Base-by-base conservation (phyloP, 2,797 vertebrate genomes). In the Xenentodon cancila region DNA sequence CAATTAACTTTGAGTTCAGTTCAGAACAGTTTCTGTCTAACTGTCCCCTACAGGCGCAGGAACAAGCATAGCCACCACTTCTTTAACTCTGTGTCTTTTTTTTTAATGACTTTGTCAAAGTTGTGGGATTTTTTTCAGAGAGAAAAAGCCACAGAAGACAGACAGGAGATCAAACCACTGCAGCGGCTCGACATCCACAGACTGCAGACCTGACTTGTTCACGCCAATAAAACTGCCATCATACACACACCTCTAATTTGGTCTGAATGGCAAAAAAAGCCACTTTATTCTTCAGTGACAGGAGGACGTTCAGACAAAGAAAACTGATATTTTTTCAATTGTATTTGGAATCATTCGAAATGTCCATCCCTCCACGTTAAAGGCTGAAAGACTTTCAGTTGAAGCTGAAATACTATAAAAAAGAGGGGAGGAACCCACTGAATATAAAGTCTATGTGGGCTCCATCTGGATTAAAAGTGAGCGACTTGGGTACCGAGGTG, bases 41-140 rank as follows among this genome's bases (percentile, higher is more conserved):
- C 40, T 20, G 20, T 8, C 45, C 21, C 44, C 53, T 3, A 0
- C 40, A 58, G 52, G 66, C 37, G 19, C 22, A 15, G 30, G 16
- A 34, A 30, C 18, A 20, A 34, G 45, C 43, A 46, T 19, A n/a
- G 8, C 53, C 15, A 19, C 53, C 15, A 0, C 32, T 77, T 60
- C 20, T 65, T 19, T 7, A 30, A 25, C 15, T 59, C 30, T 32
- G 3, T 32, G 30, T 53, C 52, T 56, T 9, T 30, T 22, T 49
- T 60, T 64, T 54, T 53, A 58, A 46, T 67, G 57, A 47, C 45
- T 75, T 70, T 77, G 59, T 77, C 75, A 84, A 73, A 61, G 63
- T 53, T 69, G 64, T 73, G 40, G 77, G 77, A 86, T 77, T 80
- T 87, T 87, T 86, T 73, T 44, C 82, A 80, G 84, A 68, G 59